A percentile compares a stretch with the other conserved stretches of the same genome.
These are phyloP conservation scores for Coluber constrictor DNA, from an alignment of 2,797 vertebrate species.

Conservation along the genomic window DNA sequence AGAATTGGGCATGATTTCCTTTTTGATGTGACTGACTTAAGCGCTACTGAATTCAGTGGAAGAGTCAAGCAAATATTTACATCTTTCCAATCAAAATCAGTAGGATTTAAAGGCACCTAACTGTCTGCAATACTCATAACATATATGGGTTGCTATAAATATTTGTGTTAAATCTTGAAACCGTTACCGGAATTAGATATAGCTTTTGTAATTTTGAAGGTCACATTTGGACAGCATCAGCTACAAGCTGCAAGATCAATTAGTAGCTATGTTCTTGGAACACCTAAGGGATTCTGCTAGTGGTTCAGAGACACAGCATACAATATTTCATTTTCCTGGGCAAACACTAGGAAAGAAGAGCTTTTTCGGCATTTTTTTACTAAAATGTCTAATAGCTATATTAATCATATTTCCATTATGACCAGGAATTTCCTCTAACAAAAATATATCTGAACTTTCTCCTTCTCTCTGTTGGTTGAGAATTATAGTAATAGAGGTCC, in stretches of 20 bases:
- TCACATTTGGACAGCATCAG: background rate
- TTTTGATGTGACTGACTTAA: background rate
- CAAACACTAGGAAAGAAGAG: background rate
- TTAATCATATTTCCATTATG: background rate
- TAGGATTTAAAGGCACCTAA: conserved; percentile 5
- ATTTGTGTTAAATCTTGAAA: conserved; percentile 13
- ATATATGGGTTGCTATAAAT: background rate
- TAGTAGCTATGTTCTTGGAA: background rate
- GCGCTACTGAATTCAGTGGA: background rate
- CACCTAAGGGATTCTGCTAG: background rate
- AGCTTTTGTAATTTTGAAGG: background rate
- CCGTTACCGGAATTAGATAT: background rate
- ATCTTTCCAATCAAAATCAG: background rate
- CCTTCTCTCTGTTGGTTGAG: background rate
- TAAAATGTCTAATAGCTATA: background rate
- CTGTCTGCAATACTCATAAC: background rate
- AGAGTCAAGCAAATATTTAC: background rate
- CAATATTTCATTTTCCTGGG: background rate
- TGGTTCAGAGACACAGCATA: background rate
- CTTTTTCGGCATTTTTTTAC: background rate
- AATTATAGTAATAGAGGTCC: background rate
- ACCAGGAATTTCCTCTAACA: background rate
- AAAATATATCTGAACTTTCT: background rate
- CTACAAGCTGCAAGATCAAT: background rate
- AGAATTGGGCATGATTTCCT: background rate